Evolutionary conservation across 92 coral and sea anemone genomes (phyloP), one percentile per base, ranked within the genome.

Genomic region (Palythoa grandis): DNA sequence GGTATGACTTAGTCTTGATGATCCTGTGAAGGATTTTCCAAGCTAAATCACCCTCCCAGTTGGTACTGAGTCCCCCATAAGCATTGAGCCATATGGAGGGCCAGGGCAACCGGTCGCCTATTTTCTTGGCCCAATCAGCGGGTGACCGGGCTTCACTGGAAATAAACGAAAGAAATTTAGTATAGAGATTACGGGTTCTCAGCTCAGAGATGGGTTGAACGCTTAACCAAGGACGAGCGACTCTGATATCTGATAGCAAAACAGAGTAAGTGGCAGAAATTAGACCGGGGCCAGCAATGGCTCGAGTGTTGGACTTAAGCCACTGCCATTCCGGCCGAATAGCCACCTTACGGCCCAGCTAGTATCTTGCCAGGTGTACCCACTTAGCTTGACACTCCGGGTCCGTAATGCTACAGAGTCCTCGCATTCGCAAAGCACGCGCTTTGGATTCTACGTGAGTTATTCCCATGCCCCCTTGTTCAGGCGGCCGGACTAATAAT

Each of bases 391-490:
- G 38, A 35, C 58, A 38, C 0, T 52, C 20, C 0, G 15, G 69
- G 3, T 88, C 78, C 67, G 82, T 71, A n/a, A 88, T 6, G 68
- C 69, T n/a, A n/a, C n/a, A n/a, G 0, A 88, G 66, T 78, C 91
- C 85, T 1, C 82, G 69, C 0, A 88, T 74, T 3, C 70, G 66
- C 0, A 88, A 85, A 0, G 87, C 82, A 0, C 14, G 40, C 0
- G 87, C 70, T 3, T 82, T 87, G 7, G 82, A 71, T 7, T 25
- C 75, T 0, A 74, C 1, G n/a, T 87, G 67, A 7, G 82, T 57
- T 0, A 78, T 79, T 9, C 78, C 77, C 13, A 86, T n/a, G 5
- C 89, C 85, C 88, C 84, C 74, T 4, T 4, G 50, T 5, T 37
- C 1, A 14, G 53, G 20, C n/a, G 68, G 89, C 25, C 15, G 6